Conservation (phyloP, 2,113 vertebrate species). For the Otocyon megalotis region DNA sequence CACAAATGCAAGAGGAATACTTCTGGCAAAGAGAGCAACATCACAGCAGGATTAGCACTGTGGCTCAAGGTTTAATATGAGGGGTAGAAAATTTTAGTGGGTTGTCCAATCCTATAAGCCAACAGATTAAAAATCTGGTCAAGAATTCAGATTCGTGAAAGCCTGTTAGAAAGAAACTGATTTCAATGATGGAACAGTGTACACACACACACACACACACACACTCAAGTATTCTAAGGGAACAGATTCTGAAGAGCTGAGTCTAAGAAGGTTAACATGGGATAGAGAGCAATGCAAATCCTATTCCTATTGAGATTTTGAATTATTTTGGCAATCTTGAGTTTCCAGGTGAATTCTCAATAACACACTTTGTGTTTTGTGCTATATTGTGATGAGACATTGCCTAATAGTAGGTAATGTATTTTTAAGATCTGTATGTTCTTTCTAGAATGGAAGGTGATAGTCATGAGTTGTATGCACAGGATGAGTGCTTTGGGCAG, state of each 20-base stretch:
- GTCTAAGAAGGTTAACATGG: background rate
- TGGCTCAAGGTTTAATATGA: background rate
- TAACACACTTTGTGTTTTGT: background rate
- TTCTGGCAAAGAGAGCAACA: background rate
- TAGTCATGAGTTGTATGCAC: background rate
- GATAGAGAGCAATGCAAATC: constrained; percentile 3
- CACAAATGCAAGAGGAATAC: background rate
- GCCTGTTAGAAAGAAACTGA: background rate
- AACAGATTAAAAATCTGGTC: background rate
- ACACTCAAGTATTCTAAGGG: background rate
- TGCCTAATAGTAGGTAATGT: background rate
- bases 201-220: too few species aligned
- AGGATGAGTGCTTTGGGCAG: background rate
- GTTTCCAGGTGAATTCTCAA: background rate
- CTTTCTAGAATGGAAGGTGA: background rate
- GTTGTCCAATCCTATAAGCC: background rate
- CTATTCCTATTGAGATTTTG: background rate
- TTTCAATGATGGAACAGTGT: background rate
- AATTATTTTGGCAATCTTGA: background rate
- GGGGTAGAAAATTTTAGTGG: background rate
- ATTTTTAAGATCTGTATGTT: background rate
- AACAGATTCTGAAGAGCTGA: background rate
- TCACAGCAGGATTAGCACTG: background rate
- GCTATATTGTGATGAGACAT: background rate
- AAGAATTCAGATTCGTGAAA: constrained; percentile 5